phyloP scores from a whole-genome alignment of 2,113 vertebrate genomes.

The Bostrychus sinensis region DNA sequence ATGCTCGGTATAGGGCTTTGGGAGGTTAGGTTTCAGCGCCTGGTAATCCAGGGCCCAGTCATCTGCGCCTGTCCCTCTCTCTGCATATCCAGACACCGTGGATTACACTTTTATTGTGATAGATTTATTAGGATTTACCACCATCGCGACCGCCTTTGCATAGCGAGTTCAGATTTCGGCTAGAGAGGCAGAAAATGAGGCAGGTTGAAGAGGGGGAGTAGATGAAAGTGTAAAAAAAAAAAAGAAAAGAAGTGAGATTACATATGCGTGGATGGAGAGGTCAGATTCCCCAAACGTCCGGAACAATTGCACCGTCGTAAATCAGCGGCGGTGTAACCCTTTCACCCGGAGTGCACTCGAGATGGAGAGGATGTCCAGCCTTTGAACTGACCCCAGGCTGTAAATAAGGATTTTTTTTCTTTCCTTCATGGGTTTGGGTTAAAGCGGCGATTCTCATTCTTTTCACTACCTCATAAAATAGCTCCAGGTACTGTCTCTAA shows the following conservation, averaged over 20 bases:
- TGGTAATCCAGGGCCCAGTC: constrained; percentile 71
- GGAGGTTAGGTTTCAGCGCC: constrained; percentile 72
- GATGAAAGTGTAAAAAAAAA: constrained; percentile 20
- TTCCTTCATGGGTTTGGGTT: constrained; percentile 37
- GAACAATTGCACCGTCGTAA: constrained; percentile 61
- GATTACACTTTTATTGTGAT: constrained; percentile 76
- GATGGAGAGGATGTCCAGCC: constrained; percentile 33
- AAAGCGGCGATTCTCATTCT: neutral
- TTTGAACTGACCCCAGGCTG: constrained; percentile 72
- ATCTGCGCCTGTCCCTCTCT: constrained; percentile 70
- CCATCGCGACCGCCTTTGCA: constrained; percentile 10
- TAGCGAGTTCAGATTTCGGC: constrained; percentile 58
- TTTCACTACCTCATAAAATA: too few species aligned
- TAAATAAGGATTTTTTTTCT: constrained; percentile 56
- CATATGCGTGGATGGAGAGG: constrained; percentile 20
- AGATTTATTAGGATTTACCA: constrained; percentile 73
- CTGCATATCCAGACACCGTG: constrained; percentile 66
- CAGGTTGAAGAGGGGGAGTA: constrained; percentile 23
- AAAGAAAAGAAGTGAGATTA: constrained; percentile 32
- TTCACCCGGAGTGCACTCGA: constrained; percentile 39
- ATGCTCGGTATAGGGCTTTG: constrained; percentile 70
- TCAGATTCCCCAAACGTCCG: constrained; percentile 57
- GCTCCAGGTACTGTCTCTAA: too few species aligned
- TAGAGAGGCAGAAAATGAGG: constrained; percentile 27
- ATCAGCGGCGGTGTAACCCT: constrained; percentile 62